A percentile compares a stretch with the other conserved stretches of the same genome.
phyloP scores from a whole-genome alignment of 1,140 invertebrate genomes.

The Drosophila ercepeae region DNA sequence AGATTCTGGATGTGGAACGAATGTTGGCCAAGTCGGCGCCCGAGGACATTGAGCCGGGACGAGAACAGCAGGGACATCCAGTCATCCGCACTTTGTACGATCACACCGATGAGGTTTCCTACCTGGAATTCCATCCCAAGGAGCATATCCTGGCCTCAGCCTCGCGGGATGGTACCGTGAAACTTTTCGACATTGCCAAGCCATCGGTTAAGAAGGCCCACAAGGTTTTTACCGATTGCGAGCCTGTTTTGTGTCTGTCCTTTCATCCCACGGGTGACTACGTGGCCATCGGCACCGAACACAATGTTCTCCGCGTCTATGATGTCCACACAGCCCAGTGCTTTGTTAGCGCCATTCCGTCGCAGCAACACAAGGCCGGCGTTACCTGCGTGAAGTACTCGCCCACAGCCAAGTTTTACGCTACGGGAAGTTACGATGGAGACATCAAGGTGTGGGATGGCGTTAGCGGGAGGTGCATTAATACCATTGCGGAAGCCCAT shows the following conservation, averaged over 20 bases:
- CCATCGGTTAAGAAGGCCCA: constrained; percentile 99
- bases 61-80: constrained; percentile 96
- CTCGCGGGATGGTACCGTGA: constrained; percentile 96
- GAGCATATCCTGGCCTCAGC: constrained; percentile 97
- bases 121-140: constrained; percentile 97
- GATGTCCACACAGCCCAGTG: constrained; percentile 98
- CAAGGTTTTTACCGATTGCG: constrained; percentile 96
- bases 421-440: constrained; percentile 96
- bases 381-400: constrained; percentile 94
- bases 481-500: constrained; percentile 96
- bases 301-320: constrained; percentile 95
- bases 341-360: constrained; percentile 95
- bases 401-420: constrained; percentile 94
- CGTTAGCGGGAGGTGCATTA: constrained; percentile 96
- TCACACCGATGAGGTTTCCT: constrained; percentile 98
- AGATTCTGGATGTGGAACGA: constrained; percentile 98
- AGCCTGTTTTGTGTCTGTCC: constrained; percentile 93
- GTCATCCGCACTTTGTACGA: constrained; percentile 99
- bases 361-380: constrained; percentile 94
- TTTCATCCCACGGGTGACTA: constrained; percentile 98
- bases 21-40: constrained; percentile 98
- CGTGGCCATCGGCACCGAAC: constrained; percentile 96
- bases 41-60: constrained; percentile 91
- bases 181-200: constrained; percentile 99
- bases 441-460: constrained; percentile 98